Conservation (phyloP, 2,888 invertebrate genomes). For the Zaprionus obscuricornis region DNA sequence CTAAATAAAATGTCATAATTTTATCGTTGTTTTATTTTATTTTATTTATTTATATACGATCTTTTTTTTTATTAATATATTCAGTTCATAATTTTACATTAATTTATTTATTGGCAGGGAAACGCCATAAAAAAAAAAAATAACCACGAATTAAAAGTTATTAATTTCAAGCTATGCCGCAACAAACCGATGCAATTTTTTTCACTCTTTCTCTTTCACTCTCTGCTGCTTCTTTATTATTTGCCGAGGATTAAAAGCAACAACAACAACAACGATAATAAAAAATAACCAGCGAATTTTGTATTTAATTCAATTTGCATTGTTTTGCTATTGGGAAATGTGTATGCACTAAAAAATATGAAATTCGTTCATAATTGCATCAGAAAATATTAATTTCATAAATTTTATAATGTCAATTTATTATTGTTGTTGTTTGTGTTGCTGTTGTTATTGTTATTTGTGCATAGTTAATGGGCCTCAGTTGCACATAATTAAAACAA, state of each 20-base stretch:
- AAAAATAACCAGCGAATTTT: slow-evolving; percentile 22
- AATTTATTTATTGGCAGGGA: slow-evolving; percentile 52
- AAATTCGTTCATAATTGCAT: slow-evolving; percentile 49
- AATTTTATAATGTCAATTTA: slow-evolving; percentile 64
- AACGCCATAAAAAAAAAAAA: slow-evolving; percentile 17
- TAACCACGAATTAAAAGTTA: slow-evolving; percentile 48
- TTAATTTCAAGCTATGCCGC: slow-evolving; percentile 44
- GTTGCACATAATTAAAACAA: slow-evolving; percentile 66
- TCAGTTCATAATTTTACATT: slow-evolving; percentile 70
- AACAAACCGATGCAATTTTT: not conserved
- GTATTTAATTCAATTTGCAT: slow-evolving; percentile 55
- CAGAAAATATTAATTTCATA: slow-evolving; percentile 62
- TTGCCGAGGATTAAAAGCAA: no score
- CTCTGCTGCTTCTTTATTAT: no score
- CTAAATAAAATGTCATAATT: slow-evolving; percentile 56
- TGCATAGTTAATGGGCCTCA: slow-evolving; percentile 58
- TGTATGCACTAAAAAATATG: slow-evolving; percentile 31
- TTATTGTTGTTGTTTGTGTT: slow-evolving; percentile 18
- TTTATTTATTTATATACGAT: not conserved
- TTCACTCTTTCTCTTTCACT: no score
- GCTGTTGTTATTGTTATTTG: slow-evolving; percentile 21
- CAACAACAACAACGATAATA: no score
- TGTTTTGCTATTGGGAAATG: slow-evolving; percentile 12
- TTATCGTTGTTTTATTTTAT: no score
- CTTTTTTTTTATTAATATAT: no score